These are phyloP conservation scores for Entomyzon cyanotis DNA, from an alignment of 2,113 vertebrate species.

Conservation along the genomic window DNA sequence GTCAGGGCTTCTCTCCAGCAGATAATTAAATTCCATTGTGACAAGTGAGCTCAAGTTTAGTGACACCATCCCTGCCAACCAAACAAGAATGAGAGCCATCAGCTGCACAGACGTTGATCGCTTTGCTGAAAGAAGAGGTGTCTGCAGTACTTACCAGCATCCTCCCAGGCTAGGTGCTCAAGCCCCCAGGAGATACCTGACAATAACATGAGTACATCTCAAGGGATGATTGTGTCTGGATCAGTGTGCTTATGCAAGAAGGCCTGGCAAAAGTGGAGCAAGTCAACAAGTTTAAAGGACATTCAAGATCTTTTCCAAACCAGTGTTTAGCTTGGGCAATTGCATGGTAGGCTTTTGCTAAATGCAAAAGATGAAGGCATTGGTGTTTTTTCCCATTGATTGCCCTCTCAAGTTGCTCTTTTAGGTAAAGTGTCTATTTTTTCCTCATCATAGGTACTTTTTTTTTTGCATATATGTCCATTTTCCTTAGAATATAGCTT, in stretches of 20 bases:
- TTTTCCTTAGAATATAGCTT: background rate
- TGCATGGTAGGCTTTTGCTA: background rate
- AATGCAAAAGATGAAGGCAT: background rate
- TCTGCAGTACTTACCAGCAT: background rate
- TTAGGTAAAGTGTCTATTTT: background rate
- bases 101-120: background rate
- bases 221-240: background rate
- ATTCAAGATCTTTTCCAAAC: constrained; percentile 16
- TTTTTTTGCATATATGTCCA: background rate
- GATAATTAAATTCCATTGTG: constrained; percentile 61
- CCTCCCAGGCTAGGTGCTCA: background rate
- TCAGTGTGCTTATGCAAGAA: background rate
- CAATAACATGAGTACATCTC: background rate
- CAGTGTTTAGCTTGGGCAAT: background rate
- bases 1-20: constrained; percentile 60
- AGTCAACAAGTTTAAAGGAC: constrained; percentile 32
- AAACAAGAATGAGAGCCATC: constrained; percentile 15
- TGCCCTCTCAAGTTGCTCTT: background rate
- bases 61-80: constrained; percentile 37
- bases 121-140: constrained; percentile 3
- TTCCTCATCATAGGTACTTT: background rate
- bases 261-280: constrained; percentile 14
- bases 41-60: constrained; percentile 62
- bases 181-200: background rate
- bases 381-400: background rate